Conservation (phyloP, 2,797 vertebrate species). For the Sebastes itinus region DNA sequence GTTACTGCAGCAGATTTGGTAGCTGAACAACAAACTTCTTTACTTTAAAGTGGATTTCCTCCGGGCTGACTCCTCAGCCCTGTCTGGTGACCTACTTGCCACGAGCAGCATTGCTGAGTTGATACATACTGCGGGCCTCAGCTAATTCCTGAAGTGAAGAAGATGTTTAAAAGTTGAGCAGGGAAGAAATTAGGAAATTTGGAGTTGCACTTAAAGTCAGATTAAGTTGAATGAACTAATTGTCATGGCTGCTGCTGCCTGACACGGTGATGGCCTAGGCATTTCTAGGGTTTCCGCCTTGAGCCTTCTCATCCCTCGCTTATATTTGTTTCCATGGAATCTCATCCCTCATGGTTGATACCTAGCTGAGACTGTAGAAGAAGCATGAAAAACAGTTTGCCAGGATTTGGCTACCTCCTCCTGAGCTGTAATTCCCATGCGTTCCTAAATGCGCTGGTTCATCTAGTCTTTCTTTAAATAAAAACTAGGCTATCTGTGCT, state of each 20-base stretch:
- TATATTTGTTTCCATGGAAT: conserved; percentile 50
- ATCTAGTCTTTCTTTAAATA: neutral
- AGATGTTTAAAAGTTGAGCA: conserved; percentile 37
- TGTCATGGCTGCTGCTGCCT: conserved; percentile 29
- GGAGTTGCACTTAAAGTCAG: conserved; percentile 35
- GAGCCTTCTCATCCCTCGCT: conserved; percentile 20
- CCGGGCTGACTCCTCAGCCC: conserved; percentile 25
- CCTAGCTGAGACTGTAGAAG: conserved; percentile 12
- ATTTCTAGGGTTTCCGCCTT: conserved; percentile 20
- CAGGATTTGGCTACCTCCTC: neutral
- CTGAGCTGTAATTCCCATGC: conserved; percentile 2
- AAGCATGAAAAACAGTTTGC: conserved; percentile 30
- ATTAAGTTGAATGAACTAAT: conserved; percentile 49
- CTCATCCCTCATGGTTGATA: conserved; percentile 27
- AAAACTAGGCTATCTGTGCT: conserved; percentile 1
- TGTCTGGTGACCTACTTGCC: conserved; percentile 69
- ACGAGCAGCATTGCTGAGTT: conserved; percentile 40
- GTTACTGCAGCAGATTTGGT: conserved; percentile 34
- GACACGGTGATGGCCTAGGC: conserved; percentile 10
- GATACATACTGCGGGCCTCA: conserved; percentile 1
- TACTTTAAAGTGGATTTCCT: conserved; percentile 68
- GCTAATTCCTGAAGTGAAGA: conserved; percentile 34
- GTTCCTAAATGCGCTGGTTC: neutral
- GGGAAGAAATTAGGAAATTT: conserved; percentile 23
- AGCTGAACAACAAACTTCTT: conserved; percentile 50